A percentile compares a stretch with the other conserved stretches of the same genome.
These are phyloP conservation scores for Lordiphosa stackelbergi DNA, from an alignment of 1,140 invertebrate species.

Conservation along the genomic window DNA sequence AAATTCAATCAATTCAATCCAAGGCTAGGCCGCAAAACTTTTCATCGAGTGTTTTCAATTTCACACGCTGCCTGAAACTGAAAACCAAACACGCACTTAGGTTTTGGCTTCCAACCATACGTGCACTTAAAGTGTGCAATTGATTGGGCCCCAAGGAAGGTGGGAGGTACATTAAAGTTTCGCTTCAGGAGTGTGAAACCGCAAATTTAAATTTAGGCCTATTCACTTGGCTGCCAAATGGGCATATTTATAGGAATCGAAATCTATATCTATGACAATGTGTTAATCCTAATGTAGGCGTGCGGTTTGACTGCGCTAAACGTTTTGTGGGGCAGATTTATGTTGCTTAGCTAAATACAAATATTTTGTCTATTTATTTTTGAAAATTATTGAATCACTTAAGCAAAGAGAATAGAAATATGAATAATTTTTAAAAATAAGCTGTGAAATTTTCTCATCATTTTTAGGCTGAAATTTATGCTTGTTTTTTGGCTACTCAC, in stretches of 20 bases:
- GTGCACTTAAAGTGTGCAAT: slow-evolving; percentile 45
- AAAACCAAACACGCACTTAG: slow-evolving; percentile 41
- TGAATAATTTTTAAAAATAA: slow-evolving; percentile 43
- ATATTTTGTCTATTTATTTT: slow-evolving; percentile 25
- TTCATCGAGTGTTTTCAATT: slow-evolving; percentile 69
- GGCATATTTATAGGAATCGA: background rate
- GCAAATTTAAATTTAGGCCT: slow-evolving; percentile 49
- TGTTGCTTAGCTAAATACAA: slow-evolving; percentile 19
- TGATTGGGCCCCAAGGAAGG: slow-evolving; percentile 29
- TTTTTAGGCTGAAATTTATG: slow-evolving; percentile 16
- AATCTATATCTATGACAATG: slow-evolving; percentile 31
- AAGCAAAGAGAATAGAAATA: slow-evolving; percentile 38
- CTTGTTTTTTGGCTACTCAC: background rate
- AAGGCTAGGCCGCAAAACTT: slow-evolving; percentile 60
- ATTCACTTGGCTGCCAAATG: background rate
- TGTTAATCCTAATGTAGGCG: slow-evolving; percentile 58
- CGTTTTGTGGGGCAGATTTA: slow-evolving; percentile 41
- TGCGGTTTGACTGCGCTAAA: slow-evolving; percentile 36
- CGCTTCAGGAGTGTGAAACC: slow-evolving; percentile 12
- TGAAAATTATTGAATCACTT: slow-evolving; percentile 59
- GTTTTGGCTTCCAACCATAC: slow-evolving; percentile 19
- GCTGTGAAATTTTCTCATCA: background rate
- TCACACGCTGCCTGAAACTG: slow-evolving; percentile 51
- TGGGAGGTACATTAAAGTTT: too few relatives aligned
- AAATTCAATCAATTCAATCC: slow-evolving; percentile 61